Percentiles rank a stretch among this genome's conserved stretches.
These are phyloP conservation scores for Peromyscus californicus DNA, from an alignment of 2,113 vertebrate species.

Conservation along the genomic window DNA sequence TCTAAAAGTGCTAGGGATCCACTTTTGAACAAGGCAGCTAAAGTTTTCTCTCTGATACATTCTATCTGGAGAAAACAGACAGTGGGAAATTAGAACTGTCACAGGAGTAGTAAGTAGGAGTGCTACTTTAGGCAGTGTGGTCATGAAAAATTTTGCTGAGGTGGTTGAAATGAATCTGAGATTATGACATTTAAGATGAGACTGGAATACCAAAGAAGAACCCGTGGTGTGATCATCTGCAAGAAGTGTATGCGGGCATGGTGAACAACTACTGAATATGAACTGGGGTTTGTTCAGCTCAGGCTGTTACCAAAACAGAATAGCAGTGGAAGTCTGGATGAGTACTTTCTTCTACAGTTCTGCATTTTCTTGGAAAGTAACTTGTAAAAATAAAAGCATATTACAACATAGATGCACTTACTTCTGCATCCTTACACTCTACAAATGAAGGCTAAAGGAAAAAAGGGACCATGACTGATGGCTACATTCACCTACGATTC, in stretches of 20 bases:
- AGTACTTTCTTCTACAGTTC: background rate
- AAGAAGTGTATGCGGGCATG: background rate
- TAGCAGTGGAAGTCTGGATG: background rate
- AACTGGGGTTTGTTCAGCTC: background rate
- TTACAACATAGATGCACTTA: background rate
- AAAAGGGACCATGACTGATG: fast-evolving
- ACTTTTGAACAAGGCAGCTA: background rate
- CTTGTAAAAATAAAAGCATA: background rate
- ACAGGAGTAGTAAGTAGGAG: background rate
- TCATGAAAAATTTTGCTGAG: conserved; percentile 29
- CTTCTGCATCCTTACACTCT: background rate
- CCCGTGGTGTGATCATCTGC: background rate
- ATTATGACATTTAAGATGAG: conserved; percentile 48
- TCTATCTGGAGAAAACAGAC: background rate
- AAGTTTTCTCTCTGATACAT: background rate
- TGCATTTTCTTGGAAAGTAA: background rate
- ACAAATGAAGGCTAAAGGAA: background rate
- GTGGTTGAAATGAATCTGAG: conserved; percentile 58
- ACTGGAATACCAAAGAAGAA: background rate
- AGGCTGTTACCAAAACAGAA: background rate
- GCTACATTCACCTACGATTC: background rate
- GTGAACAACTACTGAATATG: background rate
- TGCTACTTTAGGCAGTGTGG: background rate
- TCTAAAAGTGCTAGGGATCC: background rate
- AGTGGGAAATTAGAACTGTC: background rate